Conservation (phyloP, 2,113 vertebrate species). For the Eudyptes chrysolophus region DNA sequence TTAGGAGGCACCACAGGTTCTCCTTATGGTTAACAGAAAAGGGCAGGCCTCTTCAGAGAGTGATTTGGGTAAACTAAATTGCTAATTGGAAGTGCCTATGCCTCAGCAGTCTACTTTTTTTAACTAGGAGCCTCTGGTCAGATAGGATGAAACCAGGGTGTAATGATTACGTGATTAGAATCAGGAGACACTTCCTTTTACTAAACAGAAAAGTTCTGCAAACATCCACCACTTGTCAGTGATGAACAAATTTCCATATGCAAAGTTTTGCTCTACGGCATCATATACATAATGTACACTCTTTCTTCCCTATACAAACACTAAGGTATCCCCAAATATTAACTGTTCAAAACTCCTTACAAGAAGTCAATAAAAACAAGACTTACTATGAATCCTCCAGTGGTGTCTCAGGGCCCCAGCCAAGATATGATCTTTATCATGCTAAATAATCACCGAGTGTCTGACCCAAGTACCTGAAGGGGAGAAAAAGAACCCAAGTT, state of each 20-base stretch:
- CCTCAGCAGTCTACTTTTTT: not conserved
- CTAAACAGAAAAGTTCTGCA: not conserved
- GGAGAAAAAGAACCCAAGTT: not conserved
- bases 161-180: conserved; percentile 10
- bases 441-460: not conserved
- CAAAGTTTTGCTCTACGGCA: conserved; percentile 28
- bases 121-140: not conserved
- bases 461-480: not conserved
- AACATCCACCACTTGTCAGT: not conserved
- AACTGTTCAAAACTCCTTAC: not conserved
- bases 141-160: not conserved
- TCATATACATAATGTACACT: not conserved
- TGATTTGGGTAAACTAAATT: not conserved
- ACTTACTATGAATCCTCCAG: not conserved
- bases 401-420: not conserved
- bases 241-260: conserved; percentile 26
- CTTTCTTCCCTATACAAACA: conserved; percentile 21
- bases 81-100: not conserved
- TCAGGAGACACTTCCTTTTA: not conserved
- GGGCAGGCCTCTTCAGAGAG: not conserved
- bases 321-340: not conserved
- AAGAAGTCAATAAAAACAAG: not conserved
- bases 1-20: not conserved
- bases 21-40: not conserved
- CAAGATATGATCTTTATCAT: not conserved